A percentile compares a stretch with the other conserved stretches of the same genome.
Conservation (phyloP, 2,797 vertebrate genomes). For the Pseudotriccus pelzelni region DNA sequence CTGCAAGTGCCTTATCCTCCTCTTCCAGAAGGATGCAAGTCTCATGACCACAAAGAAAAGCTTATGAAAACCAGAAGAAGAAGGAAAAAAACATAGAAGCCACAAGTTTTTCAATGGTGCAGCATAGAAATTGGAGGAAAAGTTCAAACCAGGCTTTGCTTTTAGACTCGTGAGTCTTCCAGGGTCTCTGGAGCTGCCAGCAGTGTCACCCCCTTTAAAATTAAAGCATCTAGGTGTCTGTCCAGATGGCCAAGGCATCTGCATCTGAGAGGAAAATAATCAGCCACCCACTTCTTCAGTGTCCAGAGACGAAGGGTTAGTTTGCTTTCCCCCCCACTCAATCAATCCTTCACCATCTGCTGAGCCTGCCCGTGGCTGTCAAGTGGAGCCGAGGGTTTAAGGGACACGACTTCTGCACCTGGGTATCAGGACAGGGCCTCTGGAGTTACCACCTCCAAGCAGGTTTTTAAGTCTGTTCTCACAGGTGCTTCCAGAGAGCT, state of each 20-base stretch:
- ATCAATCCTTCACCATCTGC: conserved; percentile 48
- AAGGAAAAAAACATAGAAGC: neutral
- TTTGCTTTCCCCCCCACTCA: conserved; percentile 26
- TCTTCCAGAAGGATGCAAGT: neutral
- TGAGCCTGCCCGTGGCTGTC: conserved; percentile 6
- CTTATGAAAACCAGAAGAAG: neutral
- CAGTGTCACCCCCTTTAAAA: neutral
- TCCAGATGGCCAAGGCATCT: conserved; percentile 55
- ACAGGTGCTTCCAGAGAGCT: neutral
- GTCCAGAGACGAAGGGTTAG: conserved; percentile 46
- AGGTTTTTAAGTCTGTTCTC: neutral
- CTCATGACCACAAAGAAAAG: neutral
- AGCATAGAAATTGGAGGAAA: neutral
- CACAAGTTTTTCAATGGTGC: neutral
- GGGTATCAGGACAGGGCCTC: neutral
- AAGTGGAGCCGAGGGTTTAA: neutral
- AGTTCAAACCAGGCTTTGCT: neutral
- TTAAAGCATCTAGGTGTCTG: neutral
- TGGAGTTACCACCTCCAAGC: neutral
- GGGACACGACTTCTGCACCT: neutral
- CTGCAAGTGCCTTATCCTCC: neutral
- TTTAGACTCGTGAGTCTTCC: neutral
- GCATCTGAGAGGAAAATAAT: conserved; percentile 10
- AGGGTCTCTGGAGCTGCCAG: neutral
- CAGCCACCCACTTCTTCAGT: neutral